These are phyloP conservation scores for Sarcophaga caerulescens DNA, from an alignment of 2,888 invertebrate genomes.

Conservation along the genomic window DNA sequence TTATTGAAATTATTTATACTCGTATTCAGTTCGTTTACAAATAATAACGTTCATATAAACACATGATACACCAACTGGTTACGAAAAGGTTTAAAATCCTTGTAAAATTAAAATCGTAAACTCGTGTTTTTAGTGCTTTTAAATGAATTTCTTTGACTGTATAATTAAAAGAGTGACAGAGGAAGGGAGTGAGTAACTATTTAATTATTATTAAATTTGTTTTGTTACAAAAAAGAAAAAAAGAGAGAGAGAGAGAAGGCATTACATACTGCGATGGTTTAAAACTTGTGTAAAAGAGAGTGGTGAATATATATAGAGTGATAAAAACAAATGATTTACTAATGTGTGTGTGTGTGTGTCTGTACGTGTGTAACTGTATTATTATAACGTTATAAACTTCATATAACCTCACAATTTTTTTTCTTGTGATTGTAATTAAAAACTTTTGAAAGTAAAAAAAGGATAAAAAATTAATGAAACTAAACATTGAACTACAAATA, in stretches of 20 bases:
- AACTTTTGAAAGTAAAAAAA: neutral
- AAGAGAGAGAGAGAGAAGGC: neutral
- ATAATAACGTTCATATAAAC: too few species aligned
- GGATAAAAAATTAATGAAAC: slow-evolving; percentile 14
- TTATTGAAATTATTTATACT: too few species aligned
- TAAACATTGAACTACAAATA: slow-evolving; percentile 51
- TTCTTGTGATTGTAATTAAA: neutral
- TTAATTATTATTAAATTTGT: neutral
- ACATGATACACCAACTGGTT: too few species aligned
- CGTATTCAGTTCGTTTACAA: too few species aligned
- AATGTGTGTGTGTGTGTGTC: neutral
- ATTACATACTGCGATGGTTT: neutral
- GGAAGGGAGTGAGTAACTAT: neutral
- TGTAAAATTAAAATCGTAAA: too few species aligned
- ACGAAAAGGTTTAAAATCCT: too few species aligned
- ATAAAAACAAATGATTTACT: neutral
- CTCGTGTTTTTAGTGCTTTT: slow-evolving; percentile 6
- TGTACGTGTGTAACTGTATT: neutral
- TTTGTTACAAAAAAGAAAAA: neutral
- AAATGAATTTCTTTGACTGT: slow-evolving; percentile 31
- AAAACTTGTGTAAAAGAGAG: neutral
- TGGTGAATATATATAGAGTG: neutral
- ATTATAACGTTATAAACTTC: neutral
- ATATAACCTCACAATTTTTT: too few species aligned
- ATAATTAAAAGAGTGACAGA: neutral